Conservation (phyloP, 1,140 invertebrate species). For the Camponotus pennsylvanicus region DNA sequence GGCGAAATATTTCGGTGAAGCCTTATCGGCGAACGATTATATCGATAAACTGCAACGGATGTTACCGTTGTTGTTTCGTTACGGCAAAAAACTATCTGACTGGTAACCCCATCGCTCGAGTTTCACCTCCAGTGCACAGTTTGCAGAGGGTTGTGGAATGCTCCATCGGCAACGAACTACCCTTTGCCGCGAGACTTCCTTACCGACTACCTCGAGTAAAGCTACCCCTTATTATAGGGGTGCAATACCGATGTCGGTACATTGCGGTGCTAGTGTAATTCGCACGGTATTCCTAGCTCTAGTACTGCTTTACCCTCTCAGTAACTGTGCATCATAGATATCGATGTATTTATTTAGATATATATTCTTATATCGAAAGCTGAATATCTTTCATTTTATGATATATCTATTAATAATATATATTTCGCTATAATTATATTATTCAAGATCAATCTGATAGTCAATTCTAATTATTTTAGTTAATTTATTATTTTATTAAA, state of each 20-base stretch:
- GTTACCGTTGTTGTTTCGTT: neutral
- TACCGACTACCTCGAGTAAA: slow-evolving; percentile 64
- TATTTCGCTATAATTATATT: neutral
- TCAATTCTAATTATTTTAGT: neutral
- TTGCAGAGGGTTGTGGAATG: neutral
- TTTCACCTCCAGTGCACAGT: neutral
- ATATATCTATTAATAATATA: neutral
- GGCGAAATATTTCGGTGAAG: neutral
- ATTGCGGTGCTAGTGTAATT: neutral
- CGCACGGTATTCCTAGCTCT: slow-evolving; percentile 17
- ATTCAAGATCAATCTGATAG: too few relatives aligned
- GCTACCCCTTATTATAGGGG: slow-evolving; percentile 41
- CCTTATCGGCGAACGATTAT: slow-evolving; percentile 35
- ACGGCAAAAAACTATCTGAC: slow-evolving; percentile 45
- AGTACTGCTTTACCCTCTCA: slow-evolving; percentile 67
- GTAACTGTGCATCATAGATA: slow-evolving; percentile 10
- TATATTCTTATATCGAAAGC: neutral
- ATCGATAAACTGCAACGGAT: neutral
- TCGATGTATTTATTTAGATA: slow-evolving; percentile 6
- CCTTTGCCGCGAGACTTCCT: slow-evolving; percentile 56
- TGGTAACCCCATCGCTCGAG: slow-evolving; percentile 66
- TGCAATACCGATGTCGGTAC: slow-evolving; percentile 50
- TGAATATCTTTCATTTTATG: neutral
- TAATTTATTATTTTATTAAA: slow-evolving; percentile 19
- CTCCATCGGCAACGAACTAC: slow-evolving; percentile 71